phyloP scores from a whole-genome alignment of 2,888 invertebrate genomes.

The Sussaba pulchella region DNA sequence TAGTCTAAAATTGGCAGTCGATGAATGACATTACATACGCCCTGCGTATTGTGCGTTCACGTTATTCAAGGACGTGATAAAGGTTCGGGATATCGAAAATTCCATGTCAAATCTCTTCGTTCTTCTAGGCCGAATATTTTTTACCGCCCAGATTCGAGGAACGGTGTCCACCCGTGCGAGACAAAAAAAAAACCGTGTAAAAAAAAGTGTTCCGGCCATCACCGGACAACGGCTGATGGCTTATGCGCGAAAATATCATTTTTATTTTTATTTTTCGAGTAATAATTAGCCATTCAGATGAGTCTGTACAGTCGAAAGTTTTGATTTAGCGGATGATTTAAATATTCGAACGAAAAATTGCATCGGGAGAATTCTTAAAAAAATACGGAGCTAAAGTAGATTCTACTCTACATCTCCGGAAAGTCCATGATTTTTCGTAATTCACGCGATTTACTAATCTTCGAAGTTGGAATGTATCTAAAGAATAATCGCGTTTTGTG shows the following conservation, averaged over 20 bases:
- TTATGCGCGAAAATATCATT: neutral
- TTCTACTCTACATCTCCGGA: neutral
- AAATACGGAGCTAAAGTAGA: constrained; percentile 4
- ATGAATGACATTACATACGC: constrained; percentile 7
- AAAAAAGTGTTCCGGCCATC: no score
- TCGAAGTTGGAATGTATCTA: constrained; percentile 55
- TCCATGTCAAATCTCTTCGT: neutral
- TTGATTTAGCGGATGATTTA: neutral
- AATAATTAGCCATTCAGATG: neutral
- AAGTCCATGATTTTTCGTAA: constrained; percentile 10
- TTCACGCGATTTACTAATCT: constrained; percentile 21
- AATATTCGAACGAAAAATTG: constrained; percentile 10
- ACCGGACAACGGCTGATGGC: neutral
- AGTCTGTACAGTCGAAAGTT: neutral
- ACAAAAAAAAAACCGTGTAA: no score
- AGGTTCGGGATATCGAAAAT: neutral
- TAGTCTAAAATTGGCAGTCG: neutral
- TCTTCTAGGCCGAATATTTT: neutral
- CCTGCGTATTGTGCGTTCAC: constrained; percentile 31
- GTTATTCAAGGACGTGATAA: constrained; percentile 11
- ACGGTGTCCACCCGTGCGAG: neutral
- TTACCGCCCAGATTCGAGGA: neutral
- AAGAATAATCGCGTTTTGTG: constrained; percentile 31
- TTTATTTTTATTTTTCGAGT: neutral
- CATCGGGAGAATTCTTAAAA: neutral